These are phyloP conservation scores for Eilema depressum DNA, from an alignment of 2,888 invertebrate species.

Conservation along the genomic window DNA sequence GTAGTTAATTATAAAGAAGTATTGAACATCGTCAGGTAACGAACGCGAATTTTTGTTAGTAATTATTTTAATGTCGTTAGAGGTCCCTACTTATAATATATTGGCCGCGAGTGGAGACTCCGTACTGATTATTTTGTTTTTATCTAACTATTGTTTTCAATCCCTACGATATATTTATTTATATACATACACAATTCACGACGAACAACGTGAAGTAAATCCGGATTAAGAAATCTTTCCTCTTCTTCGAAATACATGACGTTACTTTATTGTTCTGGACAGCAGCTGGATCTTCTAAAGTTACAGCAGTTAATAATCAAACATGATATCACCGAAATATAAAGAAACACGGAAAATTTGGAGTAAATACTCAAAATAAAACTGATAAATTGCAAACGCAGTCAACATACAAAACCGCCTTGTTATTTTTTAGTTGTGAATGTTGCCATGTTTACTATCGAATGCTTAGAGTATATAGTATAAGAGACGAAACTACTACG, in stretches of 20 bases:
- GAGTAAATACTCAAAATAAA: constrained; percentile 74
- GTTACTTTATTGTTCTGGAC: constrained; percentile 49
- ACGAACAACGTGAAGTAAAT: constrained; percentile 72
- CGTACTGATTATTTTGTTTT: not conserved
- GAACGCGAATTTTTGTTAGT: not conserved
- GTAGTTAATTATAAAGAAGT: not conserved
- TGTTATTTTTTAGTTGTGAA: constrained; percentile 59
- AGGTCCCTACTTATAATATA: not conserved
- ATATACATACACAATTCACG: constrained; percentile 73
- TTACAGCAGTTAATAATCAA: constrained; percentile 53
- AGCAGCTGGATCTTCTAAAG: constrained; percentile 47
- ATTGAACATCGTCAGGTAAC: not conserved
- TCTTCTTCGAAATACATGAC: constrained; percentile 78
- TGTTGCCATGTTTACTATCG: constrained; percentile 31
- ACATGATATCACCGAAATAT: constrained; percentile 60
- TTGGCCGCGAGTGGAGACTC: not conserved
- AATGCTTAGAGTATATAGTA: too few relatives aligned
- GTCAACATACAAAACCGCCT: constrained; percentile 78
- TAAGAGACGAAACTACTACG: too few relatives aligned
- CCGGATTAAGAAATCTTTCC: constrained; percentile 69
- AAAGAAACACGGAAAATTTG: constrained; percentile 71
- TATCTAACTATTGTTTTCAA: not conserved
- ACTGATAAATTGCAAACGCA: constrained; percentile 71
- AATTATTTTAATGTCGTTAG: not conserved
- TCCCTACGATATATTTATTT: constrained; percentile 9